Evolutionary conservation across 2,888 invertebrate genomes (phyloP).

Genomic region (Caenorhabditis sp.): DNA sequence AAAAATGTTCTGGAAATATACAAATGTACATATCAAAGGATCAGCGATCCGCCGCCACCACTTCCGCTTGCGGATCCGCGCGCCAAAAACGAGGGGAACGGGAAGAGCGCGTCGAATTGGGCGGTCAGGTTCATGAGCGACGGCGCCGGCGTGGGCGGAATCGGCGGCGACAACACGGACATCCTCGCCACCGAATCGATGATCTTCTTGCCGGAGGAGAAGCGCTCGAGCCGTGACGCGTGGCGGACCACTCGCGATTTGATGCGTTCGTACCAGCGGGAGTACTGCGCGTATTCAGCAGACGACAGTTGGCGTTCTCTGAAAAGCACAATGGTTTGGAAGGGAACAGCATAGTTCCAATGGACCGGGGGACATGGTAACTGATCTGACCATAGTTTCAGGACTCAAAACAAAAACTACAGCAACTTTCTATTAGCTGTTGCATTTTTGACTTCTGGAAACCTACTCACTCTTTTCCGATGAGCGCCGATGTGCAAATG

Average conservation of each 20-base stretch:
- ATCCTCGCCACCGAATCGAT: constrained; percentile 57
- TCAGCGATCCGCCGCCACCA: no score
- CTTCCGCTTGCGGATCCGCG: no score
- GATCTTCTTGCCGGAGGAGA: constrained; percentile 76
- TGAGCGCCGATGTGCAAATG: constrained; percentile 58
- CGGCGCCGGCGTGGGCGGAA: background rate
- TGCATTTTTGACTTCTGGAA: no score
- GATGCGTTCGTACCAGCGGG: constrained; percentile 47
- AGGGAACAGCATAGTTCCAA: no score
- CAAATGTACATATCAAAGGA: no score
- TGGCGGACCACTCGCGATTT: constrained; percentile 20
- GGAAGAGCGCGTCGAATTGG: background rate
- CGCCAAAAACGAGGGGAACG: background rate
- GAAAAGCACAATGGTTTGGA: background rate
- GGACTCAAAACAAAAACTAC: no score
- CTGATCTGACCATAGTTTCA: no score
- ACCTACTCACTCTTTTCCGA: constrained; percentile 49
- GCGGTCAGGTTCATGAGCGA: background rate
- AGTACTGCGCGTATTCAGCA: constrained; percentile 18
- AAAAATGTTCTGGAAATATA: no score
- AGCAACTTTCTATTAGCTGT: no score
- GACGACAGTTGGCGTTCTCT: constrained; percentile 43
- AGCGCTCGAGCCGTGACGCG: constrained; percentile 45
- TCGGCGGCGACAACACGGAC: background rate
- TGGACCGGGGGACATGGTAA: no score